Base-by-base conservation (phyloP, 2,888 invertebrate species). In the Ellobium chinense region DNA sequence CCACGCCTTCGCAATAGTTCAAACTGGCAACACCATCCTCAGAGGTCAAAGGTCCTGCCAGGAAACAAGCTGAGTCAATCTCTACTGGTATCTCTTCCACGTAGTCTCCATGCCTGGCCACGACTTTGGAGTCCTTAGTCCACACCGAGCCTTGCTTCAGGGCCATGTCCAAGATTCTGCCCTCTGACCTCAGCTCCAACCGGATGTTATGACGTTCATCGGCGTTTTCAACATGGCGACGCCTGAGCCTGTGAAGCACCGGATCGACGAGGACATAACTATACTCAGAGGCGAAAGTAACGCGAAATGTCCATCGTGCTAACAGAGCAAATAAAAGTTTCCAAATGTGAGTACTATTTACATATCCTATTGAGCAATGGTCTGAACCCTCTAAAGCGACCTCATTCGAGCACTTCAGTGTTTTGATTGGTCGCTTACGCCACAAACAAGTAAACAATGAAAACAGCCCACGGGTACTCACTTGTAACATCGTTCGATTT, bases 151-250 rank as follows among this genome's bases (percentile, higher is more conserved):
- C n/a, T 27, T 60, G 9, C 27, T n/a, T n/a, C 14, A 60, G 60
- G n/a, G 14, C 7, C n/a, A 60, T 21, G 9, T 60, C 60, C 5
- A 60, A n/a, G 60, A 5, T 60, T 5, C 12, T 60, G n/a, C 60
- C 60, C 9, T 60, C 60, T 60, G 60, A 60, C 60, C 60, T n/a
- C 60, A 60, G n/a, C 9, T 60, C 60, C n/a, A 60, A n/a, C n/a
- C 60, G 7, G n/a, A 60, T 21, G 60, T 60, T 27, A n/a, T 60
- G 60, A 7, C n/a, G 7, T 24, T 21, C 60, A 27, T 27, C n/a
- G 5, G 60, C 14, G 7, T 21, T 27, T 7, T 60, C 60, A 9
- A 21, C 60, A 21, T 24, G 60, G n/a, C 27, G 60, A 7, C 60
- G 21, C n/a, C 60, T 7, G 14, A 60, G n/a, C 7, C 60, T 60